Evolutionary conservation across 2,888 invertebrate genomes (phyloP).

Genomic region (Eupithecia inturbata): DNA sequence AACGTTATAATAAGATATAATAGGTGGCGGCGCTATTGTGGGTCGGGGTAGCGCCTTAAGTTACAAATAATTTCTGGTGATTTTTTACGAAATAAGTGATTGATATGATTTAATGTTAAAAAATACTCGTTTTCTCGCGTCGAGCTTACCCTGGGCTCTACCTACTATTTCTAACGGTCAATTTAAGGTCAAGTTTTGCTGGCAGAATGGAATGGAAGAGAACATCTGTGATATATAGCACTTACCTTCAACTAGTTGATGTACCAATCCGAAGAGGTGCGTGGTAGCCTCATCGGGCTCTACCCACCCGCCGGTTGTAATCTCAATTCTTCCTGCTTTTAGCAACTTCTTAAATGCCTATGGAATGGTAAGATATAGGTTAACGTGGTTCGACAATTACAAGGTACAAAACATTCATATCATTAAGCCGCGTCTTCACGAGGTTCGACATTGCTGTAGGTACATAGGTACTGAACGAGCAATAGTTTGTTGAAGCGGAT

Average conservation of each 20-base stretch:
- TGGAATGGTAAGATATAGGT: background rate
- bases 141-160: background rate
- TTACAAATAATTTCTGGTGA: background rate
- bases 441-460: background rate
- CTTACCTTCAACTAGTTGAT: slow-evolving; percentile 93
- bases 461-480: background rate
- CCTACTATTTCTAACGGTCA: background rate
- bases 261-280: slow-evolving; percentile 93
- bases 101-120: background rate
- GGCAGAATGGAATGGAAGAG: background rate
- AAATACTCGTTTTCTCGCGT: background rate
- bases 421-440: background rate
- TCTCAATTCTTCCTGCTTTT: slow-evolving; percentile 92
- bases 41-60: too few species aligned
- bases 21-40: too few species aligned
- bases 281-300: slow-evolving; percentile 97
- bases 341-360: slow-evolving; percentile 89
- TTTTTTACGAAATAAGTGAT: background rate
- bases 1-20: too few species aligned
- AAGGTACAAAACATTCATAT: background rate
- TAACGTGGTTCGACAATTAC: background rate
- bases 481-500: background rate
- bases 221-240: background rate
- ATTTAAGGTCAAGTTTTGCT: background rate
- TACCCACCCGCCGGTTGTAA: slow-evolving; percentile 97